phyloP scores from a whole-genome alignment of 2,888 invertebrate genomes.

The Aporophyla lueneburgensis region DNA sequence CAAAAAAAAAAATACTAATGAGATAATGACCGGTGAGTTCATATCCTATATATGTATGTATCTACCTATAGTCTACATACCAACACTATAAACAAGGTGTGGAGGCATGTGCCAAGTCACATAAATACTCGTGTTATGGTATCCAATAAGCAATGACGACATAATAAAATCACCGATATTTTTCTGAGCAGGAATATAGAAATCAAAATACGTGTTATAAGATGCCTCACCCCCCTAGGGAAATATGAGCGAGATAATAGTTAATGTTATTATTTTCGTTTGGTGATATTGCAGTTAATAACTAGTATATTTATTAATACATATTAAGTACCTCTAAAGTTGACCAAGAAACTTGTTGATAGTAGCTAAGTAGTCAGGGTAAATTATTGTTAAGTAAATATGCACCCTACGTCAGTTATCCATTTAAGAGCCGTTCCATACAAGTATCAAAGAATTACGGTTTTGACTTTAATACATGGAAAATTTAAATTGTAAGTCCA shows the following conservation, averaged over 20 bases:
- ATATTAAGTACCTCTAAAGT: neutral
- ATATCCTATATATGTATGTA: neutral
- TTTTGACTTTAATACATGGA: too few relatives aligned
- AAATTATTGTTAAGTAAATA: neutral
- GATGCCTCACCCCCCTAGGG: neutral
- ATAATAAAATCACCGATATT: constrained; percentile 8
- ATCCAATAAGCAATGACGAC: constrained; percentile 10
- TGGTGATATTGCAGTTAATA: neutral
- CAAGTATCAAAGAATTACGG: neutral
- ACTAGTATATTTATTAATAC: neutral
- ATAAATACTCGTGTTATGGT: constrained; percentile 13
- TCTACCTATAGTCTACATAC: too few relatives aligned
- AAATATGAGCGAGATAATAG: constrained; percentile 20
- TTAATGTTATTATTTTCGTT: neutral
- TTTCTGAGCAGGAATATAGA: constrained; percentile 10
- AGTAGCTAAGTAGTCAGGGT: neutral
- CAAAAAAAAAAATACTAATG: too few relatives aligned
- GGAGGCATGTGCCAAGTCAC: neutral
- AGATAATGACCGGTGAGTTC: neutral
- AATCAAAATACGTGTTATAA: constrained; percentile 1
- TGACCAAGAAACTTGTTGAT: neutral
- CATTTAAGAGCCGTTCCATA: neutral
- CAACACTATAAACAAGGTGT: neutral
- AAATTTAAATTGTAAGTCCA: neutral
- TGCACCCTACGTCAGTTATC: neutral